These are phyloP conservation scores for Blastobasis lacticolella DNA, from an alignment of 2,888 invertebrate genomes.

Conservation along the genomic window DNA sequence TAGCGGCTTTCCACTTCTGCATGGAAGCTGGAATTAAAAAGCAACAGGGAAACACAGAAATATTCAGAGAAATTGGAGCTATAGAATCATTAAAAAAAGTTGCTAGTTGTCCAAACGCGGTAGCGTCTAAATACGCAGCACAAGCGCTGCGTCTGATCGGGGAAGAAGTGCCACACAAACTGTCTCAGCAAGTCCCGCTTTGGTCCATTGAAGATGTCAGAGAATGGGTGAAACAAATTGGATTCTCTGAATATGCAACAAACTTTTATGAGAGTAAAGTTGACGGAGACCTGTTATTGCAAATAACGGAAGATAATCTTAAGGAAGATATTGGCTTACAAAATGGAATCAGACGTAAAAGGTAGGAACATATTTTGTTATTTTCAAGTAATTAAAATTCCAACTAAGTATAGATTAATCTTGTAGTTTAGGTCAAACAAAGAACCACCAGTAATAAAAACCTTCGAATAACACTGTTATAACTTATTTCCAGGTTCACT, in stretches of 20 bases:
- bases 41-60: slow-evolving; percentile 90
- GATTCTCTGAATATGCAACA: slow-evolving; percentile 87
- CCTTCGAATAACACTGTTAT: neutral
- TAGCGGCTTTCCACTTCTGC: slow-evolving; percentile 98
- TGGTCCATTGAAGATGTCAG: slow-evolving; percentile 98
- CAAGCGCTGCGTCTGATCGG: slow-evolving; percentile 94
- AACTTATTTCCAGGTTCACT: slow-evolving; percentile 80
- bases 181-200: slow-evolving; percentile 97
- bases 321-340: slow-evolving; percentile 92
- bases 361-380: slow-evolving; percentile 54
- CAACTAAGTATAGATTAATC: no score
- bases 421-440: no score
- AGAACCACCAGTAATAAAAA: no score
- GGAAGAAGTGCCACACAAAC: slow-evolving; percentile 96
- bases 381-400: no score
- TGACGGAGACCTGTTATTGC: slow-evolving; percentile 95
- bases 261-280: slow-evolving; percentile 94
- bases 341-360: slow-evolving; percentile 94
- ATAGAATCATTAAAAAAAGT: slow-evolving; percentile 96
- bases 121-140: slow-evolving; percentile 97
- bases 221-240: slow-evolving; percentile 99
- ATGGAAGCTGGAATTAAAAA: slow-evolving; percentile 99
- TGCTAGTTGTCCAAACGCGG: slow-evolving; percentile 97
- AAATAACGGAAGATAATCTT: slow-evolving; percentile 93
- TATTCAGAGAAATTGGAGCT: slow-evolving; percentile 95